Evolutionary conservation across 2,888 invertebrate species (phyloP).

Genomic region (Drosophila histrio): DNA sequence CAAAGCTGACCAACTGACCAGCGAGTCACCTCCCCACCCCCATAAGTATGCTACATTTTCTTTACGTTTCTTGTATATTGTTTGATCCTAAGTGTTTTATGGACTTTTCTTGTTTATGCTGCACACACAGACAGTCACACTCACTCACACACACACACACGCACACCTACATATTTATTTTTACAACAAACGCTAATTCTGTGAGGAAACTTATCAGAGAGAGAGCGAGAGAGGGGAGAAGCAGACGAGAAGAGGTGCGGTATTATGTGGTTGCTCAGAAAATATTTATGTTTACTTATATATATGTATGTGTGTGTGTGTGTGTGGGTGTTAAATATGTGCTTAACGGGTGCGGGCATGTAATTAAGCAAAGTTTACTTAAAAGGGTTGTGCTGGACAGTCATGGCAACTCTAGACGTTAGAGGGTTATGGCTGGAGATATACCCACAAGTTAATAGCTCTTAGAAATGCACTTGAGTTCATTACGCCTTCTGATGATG

Average conservation of each 20-base stretch:
- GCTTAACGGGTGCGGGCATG: slow-evolving; percentile 72
- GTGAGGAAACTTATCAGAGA: slow-evolving; percentile 3
- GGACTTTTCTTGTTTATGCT: slow-evolving; percentile 78
- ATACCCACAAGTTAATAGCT: slow-evolving; percentile 33
- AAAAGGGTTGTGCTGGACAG: slow-evolving; percentile 63
- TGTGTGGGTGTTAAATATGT: slow-evolving; percentile 60
- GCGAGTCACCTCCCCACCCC: slow-evolving; percentile 13
- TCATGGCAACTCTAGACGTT: slow-evolving; percentile 2
- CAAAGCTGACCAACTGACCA: slow-evolving; percentile 19
- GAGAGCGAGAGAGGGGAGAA: neutral
- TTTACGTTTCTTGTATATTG: slow-evolving; percentile 40
- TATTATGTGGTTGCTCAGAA: slow-evolving; percentile 22
- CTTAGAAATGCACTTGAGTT: slow-evolving; percentile 39
- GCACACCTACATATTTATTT: slow-evolving; percentile 32
- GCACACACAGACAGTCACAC: slow-evolving; percentile 22
- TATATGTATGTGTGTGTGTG: slow-evolving; percentile 1
- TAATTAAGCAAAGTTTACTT: slow-evolving; percentile 73
- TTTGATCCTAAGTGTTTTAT: slow-evolving; percentile 78
- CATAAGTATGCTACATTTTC: slow-evolving; percentile 60
- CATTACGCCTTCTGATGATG: slow-evolving; percentile 22
- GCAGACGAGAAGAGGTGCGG: neutral
- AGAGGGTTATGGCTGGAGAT: neutral
- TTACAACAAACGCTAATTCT: slow-evolving; percentile 54
- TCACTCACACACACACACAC: slow-evolving; percentile 1
- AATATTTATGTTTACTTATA: slow-evolving; percentile 49